These are phyloP conservation scores for Pangasius larnaudii DNA, from an alignment of 2,797 vertebrate species.

Conservation along the genomic window DNA sequence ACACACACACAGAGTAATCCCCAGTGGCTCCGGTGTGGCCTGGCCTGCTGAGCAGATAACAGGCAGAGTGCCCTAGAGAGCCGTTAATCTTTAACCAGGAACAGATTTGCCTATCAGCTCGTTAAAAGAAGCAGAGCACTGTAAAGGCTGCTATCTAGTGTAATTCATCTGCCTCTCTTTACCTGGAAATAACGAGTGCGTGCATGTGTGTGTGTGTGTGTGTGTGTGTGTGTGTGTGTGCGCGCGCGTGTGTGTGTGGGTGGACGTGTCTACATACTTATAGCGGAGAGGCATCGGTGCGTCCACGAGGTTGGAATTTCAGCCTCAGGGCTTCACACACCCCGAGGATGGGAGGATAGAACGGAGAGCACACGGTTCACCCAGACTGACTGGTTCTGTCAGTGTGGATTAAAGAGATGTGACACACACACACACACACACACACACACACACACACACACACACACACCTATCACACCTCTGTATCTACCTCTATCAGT, in stretches of 20 bases:
- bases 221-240: conserved; percentile 17
- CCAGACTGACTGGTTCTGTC: conserved; percentile 49
- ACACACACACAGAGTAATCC: conserved; percentile 68
- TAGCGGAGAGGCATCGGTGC: not conserved
- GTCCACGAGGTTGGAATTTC: conserved; percentile 26
- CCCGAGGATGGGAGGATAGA: not conserved
- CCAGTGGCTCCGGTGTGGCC: conserved; percentile 74
- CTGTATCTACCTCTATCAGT: not conserved
- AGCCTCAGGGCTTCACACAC: conserved; percentile 41
- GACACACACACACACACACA: conserved; percentile 36
- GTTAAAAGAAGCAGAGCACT: conserved; percentile 74
- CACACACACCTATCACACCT: conserved; percentile 18
- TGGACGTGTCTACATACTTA: conserved; percentile 1
- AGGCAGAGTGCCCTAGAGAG: conserved; percentile 71
- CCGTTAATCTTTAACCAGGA: conserved; percentile 82
- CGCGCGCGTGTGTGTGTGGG: not conserved
- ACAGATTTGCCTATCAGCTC: conserved; percentile 83
- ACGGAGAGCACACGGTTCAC: conserved; percentile 1
- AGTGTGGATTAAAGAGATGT: conserved; percentile 32
- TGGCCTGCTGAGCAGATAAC: conserved; percentile 74
- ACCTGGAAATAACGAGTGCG: conserved; percentile 48
- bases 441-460: conserved; percentile 27
- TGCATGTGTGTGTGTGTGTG: not conserved
- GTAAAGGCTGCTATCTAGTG: conserved; percentile 66
- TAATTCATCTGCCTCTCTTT: conserved; percentile 67